Conservation (phyloP, 2,888 invertebrate species). For the Sarcophaga carnaria region DNA sequence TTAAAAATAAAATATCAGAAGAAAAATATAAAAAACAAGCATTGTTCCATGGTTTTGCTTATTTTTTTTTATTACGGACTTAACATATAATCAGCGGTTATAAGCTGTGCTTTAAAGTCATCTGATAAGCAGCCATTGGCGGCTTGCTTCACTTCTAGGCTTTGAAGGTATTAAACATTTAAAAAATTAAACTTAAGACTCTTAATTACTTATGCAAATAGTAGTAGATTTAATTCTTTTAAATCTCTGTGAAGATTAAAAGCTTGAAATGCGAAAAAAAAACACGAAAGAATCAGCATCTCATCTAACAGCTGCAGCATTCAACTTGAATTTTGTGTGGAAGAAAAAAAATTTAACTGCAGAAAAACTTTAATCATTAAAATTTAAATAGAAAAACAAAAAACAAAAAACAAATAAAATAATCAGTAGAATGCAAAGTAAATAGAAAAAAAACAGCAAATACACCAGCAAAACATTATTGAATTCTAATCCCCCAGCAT, state of each 20-base stretch:
- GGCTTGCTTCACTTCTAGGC: neutral
- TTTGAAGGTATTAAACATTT: neutral
- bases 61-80: constrained; percentile 26
- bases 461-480: neutral
- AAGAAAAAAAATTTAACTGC: neutral
- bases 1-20: constrained; percentile 22
- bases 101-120: constrained; percentile 24
- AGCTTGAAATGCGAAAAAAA: constrained; percentile 11
- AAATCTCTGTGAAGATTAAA: constrained; percentile 28
- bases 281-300: neutral
- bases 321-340: constrained; percentile 48
- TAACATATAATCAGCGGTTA: constrained; percentile 43
- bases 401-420: constrained; percentile 14
- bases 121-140: constrained; percentile 7
- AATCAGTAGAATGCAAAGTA: constrained; percentile 28
- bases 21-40: constrained; percentile 30
- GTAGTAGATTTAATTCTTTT: neutral
- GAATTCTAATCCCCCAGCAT: neutral
- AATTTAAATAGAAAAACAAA: constrained; percentile 21
- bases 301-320: constrained; percentile 25
- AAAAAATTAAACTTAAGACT: too few species aligned
- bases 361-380: constrained; percentile 26
- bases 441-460: constrained; percentile 6
- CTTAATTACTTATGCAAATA: too few species aligned
- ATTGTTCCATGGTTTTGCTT: constrained; percentile 57